Evolutionary conservation across 2,113 vertebrate species (phyloP).

Genomic region (Semnornis frantzii): DNA sequence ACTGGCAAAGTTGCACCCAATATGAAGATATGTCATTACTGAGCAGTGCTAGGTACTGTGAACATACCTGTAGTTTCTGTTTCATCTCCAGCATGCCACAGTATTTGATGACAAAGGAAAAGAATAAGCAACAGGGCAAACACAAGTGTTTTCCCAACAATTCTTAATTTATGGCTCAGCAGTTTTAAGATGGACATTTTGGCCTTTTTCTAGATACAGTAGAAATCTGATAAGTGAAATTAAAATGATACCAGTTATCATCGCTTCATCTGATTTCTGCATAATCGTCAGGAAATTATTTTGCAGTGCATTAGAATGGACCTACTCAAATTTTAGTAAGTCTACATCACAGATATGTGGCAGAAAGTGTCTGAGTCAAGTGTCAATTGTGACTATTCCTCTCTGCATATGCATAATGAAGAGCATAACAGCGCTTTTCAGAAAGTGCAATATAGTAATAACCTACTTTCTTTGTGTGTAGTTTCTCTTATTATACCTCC

Average conservation of each 20-base stretch:
- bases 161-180: neutral
- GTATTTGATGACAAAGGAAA: neutral
- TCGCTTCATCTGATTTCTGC: neutral
- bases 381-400: neutral
- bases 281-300: neutral
- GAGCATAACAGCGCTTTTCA: neutral
- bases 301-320: neutral
- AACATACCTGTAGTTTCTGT: neutral
- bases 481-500: neutral
- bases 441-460: neutral
- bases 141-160: neutral
- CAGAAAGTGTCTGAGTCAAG: neutral
- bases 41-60: neutral
- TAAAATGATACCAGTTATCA: neutral
- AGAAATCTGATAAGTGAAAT: neutral
- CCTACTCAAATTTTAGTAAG: neutral
- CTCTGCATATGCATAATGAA: neutral
- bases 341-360: rapidly evolving
- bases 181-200: neutral
- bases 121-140: neutral
- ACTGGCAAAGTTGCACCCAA: neutral
- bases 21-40: rapidly evolving
- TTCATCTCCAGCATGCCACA: neutral
- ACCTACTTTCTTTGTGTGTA: neutral
- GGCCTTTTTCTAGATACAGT: neutral